These are phyloP conservation scores for Thera britannica DNA, from an alignment of 2,888 invertebrate species.

Conservation along the genomic window DNA sequence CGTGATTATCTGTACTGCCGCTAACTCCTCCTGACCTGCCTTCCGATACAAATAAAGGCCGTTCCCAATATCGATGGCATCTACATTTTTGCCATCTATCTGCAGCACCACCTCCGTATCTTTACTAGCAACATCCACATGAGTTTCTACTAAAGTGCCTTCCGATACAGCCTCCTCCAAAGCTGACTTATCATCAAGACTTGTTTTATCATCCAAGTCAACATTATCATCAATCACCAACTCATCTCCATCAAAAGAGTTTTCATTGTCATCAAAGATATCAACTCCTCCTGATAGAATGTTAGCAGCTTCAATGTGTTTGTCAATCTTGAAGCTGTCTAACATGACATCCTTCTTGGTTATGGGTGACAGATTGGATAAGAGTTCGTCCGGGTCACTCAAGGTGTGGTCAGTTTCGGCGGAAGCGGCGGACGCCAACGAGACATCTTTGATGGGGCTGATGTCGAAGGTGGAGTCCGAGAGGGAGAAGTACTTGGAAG, in stretches of 20 bases:
- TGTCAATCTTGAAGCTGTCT: constrained; percentile 73
- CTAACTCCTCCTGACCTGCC: constrained; percentile 73
- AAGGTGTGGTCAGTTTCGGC: constrained; percentile 54
- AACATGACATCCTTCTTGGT: constrained; percentile 65
- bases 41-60: constrained; percentile 78
- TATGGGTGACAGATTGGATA: constrained; percentile 71
- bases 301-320: constrained; percentile 79
- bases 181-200: constrained; percentile 30
- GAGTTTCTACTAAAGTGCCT: constrained; percentile 52
- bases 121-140: constrained; percentile 61
- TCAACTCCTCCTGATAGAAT: constrained; percentile 79
- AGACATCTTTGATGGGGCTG: constrained; percentile 66
- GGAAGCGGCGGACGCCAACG: constrained; percentile 52
- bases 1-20: constrained; percentile 74
- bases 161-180: constrained; percentile 42
- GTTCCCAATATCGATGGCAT: constrained; percentile 80
- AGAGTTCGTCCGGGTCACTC: constrained; percentile 58
- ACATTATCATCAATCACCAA: constrained; percentile 80
- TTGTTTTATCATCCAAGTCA: constrained; percentile 64
- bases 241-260: constrained; percentile 79
- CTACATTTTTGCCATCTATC: constrained; percentile 79
- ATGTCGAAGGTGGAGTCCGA: constrained; percentile 73
- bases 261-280: constrained; percentile 82
- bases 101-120: constrained; percentile 77
- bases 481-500: constrained; percentile 77